phyloP scores from a whole-genome alignment of 2,888 invertebrate genomes.

The Drosophila ezoana region DNA sequence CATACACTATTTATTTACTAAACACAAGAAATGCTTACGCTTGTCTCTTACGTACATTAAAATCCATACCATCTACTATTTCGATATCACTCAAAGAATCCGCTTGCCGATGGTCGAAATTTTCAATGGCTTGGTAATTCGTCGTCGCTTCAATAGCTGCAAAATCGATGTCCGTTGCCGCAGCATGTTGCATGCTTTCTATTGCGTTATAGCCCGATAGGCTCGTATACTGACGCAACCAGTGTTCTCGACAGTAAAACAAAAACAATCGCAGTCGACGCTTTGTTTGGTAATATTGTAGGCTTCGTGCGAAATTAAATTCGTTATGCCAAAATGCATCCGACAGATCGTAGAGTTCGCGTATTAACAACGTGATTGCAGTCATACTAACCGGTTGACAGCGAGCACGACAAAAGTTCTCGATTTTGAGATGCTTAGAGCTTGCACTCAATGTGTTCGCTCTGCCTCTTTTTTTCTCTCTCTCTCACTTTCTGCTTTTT shows the following conservation, averaged over 20 bases:
- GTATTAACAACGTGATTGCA: conserved; percentile 80
- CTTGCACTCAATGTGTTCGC: conserved; percentile 25
- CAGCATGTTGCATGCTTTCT: conserved; percentile 35
- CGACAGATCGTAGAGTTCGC: conserved; percentile 79
- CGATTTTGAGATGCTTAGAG: conserved; percentile 44
- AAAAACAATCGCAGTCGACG: conserved; percentile 75
- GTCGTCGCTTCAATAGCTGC: conserved; percentile 78
- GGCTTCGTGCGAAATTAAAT: conserved; percentile 72
- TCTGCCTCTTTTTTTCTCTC: conserved; percentile 11
- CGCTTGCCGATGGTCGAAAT: conserved; percentile 44
- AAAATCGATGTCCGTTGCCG: conserved; percentile 78
- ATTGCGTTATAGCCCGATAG: neutral
- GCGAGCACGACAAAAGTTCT: conserved; percentile 21
- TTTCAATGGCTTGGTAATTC: conserved; percentile 54
- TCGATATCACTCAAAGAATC: conserved; percentile 73
- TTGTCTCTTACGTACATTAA: conserved; percentile 70
- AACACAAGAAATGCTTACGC: neutral
- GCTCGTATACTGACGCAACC: conserved; percentile 61
- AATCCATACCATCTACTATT: conserved; percentile 77
- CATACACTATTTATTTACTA: neutral
- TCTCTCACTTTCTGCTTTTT: neutral
- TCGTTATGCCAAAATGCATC: conserved; percentile 79
- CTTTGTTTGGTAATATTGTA: conserved; percentile 72
- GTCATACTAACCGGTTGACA: conserved; percentile 76
- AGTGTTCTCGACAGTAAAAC: conserved; percentile 75